Conservation (phyloP, 1,140 invertebrate species). For the Pseudomyrmex cubaensis region DNA sequence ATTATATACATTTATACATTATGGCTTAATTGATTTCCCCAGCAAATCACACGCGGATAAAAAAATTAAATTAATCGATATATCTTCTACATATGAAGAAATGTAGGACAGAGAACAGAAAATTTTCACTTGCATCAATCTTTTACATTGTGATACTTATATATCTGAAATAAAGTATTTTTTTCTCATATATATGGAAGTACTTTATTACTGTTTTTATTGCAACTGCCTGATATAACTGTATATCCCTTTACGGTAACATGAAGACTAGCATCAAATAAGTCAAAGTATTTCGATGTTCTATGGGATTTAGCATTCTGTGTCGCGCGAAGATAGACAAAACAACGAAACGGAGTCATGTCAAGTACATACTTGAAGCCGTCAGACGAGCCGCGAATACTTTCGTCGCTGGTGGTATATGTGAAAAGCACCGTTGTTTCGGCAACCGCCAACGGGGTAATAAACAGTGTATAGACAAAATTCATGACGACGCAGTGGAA, state of each 20-base stretch:
- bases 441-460: constrained; percentile 36
- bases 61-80: background rate
- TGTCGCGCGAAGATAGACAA: constrained; percentile 19
- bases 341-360: constrained; percentile 16
- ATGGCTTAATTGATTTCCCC: background rate
- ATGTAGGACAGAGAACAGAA: background rate
- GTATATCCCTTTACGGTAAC: background rate
- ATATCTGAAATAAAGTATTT: no score
- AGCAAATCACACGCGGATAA: no score
- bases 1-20: background rate
- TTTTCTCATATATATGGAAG: no score
- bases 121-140: no score
- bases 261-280: background rate
- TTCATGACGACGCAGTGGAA: constrained; percentile 55
- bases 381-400: constrained; percentile 39
- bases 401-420: constrained; percentile 24
- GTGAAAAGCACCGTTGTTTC: constrained; percentile 67
- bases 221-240: no score
- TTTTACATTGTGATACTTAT: no score
- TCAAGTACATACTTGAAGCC: constrained; percentile 50
- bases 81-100: background rate
- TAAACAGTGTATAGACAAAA: constrained; percentile 70
- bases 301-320: constrained; percentile 14
- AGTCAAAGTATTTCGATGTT: background rate
- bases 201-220: no score